phyloP scores from a whole-genome alignment of 2,888 invertebrate species.

The Abrostola tripartita region DNA sequence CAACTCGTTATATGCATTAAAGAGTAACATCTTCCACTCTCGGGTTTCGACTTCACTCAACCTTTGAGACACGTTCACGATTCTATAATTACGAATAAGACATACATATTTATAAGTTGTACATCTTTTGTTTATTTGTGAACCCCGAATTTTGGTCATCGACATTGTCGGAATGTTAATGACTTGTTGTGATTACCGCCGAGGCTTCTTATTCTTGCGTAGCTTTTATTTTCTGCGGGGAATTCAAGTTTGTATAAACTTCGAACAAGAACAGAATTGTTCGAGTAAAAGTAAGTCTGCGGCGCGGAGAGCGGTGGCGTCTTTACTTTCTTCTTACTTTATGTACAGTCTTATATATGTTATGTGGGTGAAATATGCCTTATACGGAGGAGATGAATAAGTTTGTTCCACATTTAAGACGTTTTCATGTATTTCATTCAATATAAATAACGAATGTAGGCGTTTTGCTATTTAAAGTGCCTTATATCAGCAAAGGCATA shows the following conservation, averaged over 20 bases:
- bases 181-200: conserved; percentile 27
- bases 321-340: conserved; percentile 36
- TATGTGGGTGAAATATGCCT: conserved; percentile 16
- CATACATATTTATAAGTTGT: conserved; percentile 39
- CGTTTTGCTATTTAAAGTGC: not conserved
- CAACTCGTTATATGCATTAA: conserved; percentile 78
- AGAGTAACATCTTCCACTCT: conserved; percentile 62
- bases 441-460: conserved; percentile 1
- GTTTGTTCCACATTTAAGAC: conserved; percentile 1
- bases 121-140: conserved; percentile 46
- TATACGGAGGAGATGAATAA: conserved; percentile 5
- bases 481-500: not conserved
- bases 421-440: conserved; percentile 13
- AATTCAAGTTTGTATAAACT: conserved; percentile 10
- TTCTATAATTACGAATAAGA: conserved; percentile 36
- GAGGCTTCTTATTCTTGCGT: conserved; percentile 13
- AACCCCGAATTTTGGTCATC: conserved; percentile 44
- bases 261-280: conserved; percentile 26
- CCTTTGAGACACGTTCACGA: conserved; percentile 43
- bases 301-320: conserved; percentile 19
- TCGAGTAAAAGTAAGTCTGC: conserved; percentile 26
- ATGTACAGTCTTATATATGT: conserved; percentile 15
- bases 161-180: conserved; percentile 47
- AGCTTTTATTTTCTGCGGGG: conserved; percentile 14
- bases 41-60: conserved; percentile 53